Evolutionary conservation across 2,888 invertebrate genomes (phyloP).

Genomic region (Tenthredo livida): DNA sequence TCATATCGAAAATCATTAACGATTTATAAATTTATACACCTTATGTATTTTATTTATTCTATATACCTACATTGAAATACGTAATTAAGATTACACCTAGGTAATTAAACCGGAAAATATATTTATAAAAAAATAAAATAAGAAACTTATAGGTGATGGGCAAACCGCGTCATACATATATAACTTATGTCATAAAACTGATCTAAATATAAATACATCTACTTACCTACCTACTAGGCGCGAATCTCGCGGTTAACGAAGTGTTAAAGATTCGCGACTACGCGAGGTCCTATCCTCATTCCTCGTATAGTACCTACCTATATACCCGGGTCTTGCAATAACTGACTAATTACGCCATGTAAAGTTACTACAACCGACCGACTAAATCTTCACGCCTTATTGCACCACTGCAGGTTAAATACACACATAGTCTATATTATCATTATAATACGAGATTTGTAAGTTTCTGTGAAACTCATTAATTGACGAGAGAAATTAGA

Average conservation of each 20-base stretch:
- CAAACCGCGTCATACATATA: background rate
- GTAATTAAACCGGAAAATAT: too few species aligned
- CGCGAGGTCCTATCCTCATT: background rate
- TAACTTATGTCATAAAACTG: constrained; percentile 3
- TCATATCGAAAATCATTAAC: too few species aligned
- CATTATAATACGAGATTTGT: background rate
- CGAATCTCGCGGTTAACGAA: constrained; percentile 30
- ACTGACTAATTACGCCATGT: constrained; percentile 36
- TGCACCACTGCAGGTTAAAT: background rate
- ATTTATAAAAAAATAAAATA: too few species aligned
- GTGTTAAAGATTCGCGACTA: constrained; percentile 37
- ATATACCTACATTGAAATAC: too few species aligned
- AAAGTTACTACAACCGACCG: background rate
- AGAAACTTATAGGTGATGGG: too few species aligned
- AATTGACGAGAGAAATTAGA: too few species aligned
- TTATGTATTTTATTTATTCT: too few species aligned
- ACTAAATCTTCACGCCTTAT: constrained; percentile 12
- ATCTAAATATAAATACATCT: background rate
- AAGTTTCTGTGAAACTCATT: background rate
- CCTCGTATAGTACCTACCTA: too few species aligned
- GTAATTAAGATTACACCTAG: too few species aligned
- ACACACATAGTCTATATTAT: background rate
- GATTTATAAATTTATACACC: too few species aligned
- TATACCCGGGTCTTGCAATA: background rate
- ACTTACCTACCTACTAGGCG: background rate